Evolutionary conservation across 2,888 invertebrate species (phyloP), one percentile per base, ranked within the genome.

Genomic region (Mythimna loreyi): DNA sequence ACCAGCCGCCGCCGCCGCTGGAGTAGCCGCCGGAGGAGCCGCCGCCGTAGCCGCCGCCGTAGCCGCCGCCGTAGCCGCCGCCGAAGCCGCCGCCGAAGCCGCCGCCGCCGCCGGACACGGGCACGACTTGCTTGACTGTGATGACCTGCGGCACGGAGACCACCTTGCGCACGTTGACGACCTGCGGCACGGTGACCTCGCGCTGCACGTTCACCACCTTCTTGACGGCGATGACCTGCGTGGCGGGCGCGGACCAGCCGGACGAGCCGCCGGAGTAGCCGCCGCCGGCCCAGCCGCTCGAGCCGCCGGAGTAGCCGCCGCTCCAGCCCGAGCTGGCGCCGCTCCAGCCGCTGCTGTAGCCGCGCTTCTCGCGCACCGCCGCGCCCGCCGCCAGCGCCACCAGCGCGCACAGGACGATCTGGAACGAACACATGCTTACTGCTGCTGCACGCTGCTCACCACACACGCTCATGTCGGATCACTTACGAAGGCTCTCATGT

Each of bases 141-240:
- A 93, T 87, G 71, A 91, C 89, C 79, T 90, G 90, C 45, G 90
- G 92, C 53, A 86, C 90, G 74, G 91, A 89, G 76, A 93, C 87
- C 40, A 90, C 84, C 80, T 89, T 92, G 71, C 85, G 90, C 33
- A 90, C 90, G 58, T 78, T 75, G 70, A 90, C 82, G 19, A 89
- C 87, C 68, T 88, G 86, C 0, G 90, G 90, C 57, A 90, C 89
- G 62, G 80, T 75, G 66, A 90, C 81, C 60, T 86, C 87, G 58
- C 85, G 88, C 78, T 88, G 87, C 33, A 88, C 88, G 84, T 86
- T 88, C 66, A 89, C 86, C 36, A 89, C 86, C 79, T 86, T 88
- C 74, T 86, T 83, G 80, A 87, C 85, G 71, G 86, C 76, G 81
- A 89, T 78, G 72, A 89, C 83, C 80, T 84, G 86, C 23, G 86